Evolutionary conservation across 2,888 invertebrate genomes (phyloP), one percentile per base, ranked within the genome.

Genomic region (Polydrusus pterygomalis): DNA sequence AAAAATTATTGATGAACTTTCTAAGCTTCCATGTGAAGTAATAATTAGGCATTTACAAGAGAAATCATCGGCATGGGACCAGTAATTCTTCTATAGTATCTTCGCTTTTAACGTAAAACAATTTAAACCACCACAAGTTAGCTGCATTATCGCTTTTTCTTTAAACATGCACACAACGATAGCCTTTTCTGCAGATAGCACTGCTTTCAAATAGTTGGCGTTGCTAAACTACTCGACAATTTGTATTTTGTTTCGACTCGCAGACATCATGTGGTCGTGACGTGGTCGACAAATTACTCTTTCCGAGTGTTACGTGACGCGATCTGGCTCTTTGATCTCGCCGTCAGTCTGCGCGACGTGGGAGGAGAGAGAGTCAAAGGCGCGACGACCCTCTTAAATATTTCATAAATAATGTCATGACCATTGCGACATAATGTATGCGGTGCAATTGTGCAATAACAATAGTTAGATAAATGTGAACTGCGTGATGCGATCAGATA

Each of bases 401-500:
- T 79, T 78, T 79, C 79, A 79, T 79, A 79, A 79, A 80, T 79
- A 77, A 73, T 79, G 79, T 79, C 79, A 79, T 79, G 75, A 74
- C 74, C 82, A 81, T 81, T 72, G 11, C 62, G 49, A 70, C 18
- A 70, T 63, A 70, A 70, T 62, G 45, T 62, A 62, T 70, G 45
- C 30, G 45, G 34, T 34, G 25, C 25, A 25, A 56, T 68, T 56
- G 68, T 68, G 17, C 58, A 45, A 58, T 45, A 45, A 58, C 68
- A 69, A 69, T 69, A 17, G 43, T 30, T n/a, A 58, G 18, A 34
- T 15, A 34, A 60, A 60, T 60, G 38, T 60, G 0, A 60, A 17
- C 10, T 2, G 17, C 17, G 38, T 60, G 38, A 34, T 56, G 56
- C 30, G 25, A 30, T 63, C 63, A 10, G 13, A 45, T 45, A 64